A percentile compares a stretch with the other conserved stretches of the same genome.
Evolutionary conservation across 1,140 invertebrate genomes (phyloP).

Genomic region (Drosophila malerkotliana): DNA sequence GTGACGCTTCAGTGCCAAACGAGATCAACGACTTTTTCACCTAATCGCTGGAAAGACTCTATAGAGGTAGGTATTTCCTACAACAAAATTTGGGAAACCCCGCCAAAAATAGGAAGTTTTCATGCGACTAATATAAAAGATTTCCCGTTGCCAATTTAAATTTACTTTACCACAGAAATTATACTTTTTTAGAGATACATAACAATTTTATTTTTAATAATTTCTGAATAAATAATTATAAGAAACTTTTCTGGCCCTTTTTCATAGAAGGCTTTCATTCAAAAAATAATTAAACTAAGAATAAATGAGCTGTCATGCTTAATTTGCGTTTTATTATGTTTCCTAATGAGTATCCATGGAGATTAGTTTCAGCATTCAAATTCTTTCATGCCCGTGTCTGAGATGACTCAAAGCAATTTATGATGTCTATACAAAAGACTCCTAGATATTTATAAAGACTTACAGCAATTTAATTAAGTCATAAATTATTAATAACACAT

Average conservation of each 20-base stretch:
- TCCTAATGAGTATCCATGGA: conserved; percentile 24
- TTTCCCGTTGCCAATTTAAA: conserved; percentile 6
- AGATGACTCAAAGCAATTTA: conserved; percentile 33
- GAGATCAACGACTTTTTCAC: conserved; percentile 2
- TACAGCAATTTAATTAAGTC: no score
- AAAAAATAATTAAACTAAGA: conserved; percentile 22
- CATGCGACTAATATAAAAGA: conserved; percentile 5
- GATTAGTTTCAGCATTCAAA: conserved; percentile 8
- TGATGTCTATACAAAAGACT: conserved; percentile 11
- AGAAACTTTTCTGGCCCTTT: no score
- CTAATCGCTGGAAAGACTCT: conserved; percentile 6
- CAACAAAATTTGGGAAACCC: conserved; percentile 10
- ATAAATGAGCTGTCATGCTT: conserved; percentile 27
- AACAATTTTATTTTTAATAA: not conserved
- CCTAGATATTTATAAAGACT: no score
- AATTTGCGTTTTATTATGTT: conserved; percentile 22
- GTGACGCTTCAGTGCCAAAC: conserved; percentile 14
- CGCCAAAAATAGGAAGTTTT: conserved; percentile 19
- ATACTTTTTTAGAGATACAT: not conserved
- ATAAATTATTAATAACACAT: no score
- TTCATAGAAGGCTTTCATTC: not conserved
- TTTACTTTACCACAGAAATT: not conserved
- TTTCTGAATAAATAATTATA: not conserved
- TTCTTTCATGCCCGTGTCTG: not conserved
- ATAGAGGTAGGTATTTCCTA: not conserved